Evolutionary conservation across 2,113 vertebrate species (phyloP).

Genomic region (Pseudolaguvia tuberculata): DNA sequence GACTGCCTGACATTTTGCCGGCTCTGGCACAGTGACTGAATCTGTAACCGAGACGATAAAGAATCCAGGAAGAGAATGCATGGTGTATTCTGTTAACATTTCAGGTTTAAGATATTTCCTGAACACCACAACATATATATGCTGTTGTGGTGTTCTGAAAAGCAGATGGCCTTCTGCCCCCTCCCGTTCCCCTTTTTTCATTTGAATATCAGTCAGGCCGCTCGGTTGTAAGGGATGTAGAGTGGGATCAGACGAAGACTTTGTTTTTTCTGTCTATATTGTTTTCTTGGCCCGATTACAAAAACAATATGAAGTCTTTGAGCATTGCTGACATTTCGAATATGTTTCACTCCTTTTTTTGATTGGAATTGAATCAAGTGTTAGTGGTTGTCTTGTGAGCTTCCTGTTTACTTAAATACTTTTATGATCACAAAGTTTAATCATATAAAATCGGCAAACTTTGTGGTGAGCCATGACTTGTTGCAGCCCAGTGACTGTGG

Average conservation of each 20-base stretch:
- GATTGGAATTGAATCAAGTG: too few species aligned
- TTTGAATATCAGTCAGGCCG: slow-evolving; percentile 1
- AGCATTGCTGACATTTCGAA: too few species aligned
- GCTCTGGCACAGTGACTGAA: neutral
- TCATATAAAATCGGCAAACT: too few species aligned
- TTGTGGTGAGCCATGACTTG: too few species aligned
- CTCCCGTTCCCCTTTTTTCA: neutral
- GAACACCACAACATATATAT: too few species aligned
- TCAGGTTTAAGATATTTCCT: neutral
- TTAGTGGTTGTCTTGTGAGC: too few species aligned
- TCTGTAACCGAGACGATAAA: slow-evolving; percentile 20
- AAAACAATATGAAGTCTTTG: too few species aligned
- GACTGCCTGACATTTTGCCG: slow-evolving; percentile 36
- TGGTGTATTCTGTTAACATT: neutral
- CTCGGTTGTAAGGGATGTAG: neutral
- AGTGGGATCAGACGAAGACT: neutral
- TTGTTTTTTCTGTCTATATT: neutral
- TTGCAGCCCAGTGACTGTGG: too few species aligned
- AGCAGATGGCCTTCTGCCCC: neutral
- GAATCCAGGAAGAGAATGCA: neutral
- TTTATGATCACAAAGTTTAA: too few species aligned
- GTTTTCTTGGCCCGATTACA: too few species aligned
- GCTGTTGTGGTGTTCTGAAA: neutral
- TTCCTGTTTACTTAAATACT: too few species aligned
- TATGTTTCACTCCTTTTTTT: too few species aligned